These are phyloP conservation scores for Peromyscus eremicus DNA, from an alignment of 2,797 vertebrate genomes.

Conservation along the genomic window DNA sequence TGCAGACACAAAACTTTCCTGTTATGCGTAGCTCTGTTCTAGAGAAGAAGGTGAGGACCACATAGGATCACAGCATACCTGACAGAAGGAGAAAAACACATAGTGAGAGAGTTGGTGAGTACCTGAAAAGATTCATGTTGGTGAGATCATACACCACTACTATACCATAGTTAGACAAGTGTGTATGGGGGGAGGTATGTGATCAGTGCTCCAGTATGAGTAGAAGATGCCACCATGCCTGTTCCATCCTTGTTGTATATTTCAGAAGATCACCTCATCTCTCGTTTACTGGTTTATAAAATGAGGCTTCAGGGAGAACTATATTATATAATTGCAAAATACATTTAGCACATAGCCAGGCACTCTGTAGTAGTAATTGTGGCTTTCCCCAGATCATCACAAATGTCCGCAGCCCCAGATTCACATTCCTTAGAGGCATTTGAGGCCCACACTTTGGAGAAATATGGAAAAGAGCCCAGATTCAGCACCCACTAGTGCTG, in stretches of 20 bases:
- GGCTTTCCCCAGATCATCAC: background rate
- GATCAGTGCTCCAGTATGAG: background rate
- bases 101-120: background rate
- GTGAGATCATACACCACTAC: background rate
- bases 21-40: background rate
- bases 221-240: background rate
- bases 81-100: background rate
- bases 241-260: background rate
- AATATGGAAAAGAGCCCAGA: background rate
- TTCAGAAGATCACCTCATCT: conserved; percentile 27
- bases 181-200: rapidly evolving
- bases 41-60: background rate
- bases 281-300: conserved; percentile 52
- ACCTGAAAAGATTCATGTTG: background rate
- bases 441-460: background rate
- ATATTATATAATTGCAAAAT: background rate
- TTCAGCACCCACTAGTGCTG: background rate
- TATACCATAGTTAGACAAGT: background rate
- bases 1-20: background rate
- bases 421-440: background rate
- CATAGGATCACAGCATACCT: background rate
- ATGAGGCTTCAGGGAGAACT: background rate
- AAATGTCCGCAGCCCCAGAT: background rate
- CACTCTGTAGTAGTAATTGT: background rate
- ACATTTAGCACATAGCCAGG: background rate